Evolutionary conservation across 2,797 vertebrate species (phyloP).

Genomic region (Lacerta viridis): DNA sequence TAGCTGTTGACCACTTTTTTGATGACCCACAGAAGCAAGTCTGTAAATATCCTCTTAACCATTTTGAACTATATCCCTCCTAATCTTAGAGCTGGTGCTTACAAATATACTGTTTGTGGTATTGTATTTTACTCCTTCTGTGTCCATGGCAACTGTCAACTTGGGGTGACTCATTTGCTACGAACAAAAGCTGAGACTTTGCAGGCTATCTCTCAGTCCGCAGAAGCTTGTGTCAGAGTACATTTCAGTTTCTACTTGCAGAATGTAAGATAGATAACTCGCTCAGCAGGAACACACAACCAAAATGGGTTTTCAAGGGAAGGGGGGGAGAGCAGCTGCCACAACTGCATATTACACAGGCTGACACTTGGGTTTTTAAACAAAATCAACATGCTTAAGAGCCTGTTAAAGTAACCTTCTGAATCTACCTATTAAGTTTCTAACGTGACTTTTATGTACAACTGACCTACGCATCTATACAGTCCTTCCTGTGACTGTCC

Average conservation of each 20-base stretch:
- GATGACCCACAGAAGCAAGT: background rate
- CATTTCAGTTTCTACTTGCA: background rate
- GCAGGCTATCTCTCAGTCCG: background rate
- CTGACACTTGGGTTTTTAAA: background rate
- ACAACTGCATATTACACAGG: background rate
- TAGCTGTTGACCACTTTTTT: background rate
- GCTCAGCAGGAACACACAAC: background rate
- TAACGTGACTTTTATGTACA: background rate
- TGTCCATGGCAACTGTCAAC: background rate
- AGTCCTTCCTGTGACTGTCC: background rate
- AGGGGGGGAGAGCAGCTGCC: background rate
- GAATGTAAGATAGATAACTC: background rate
- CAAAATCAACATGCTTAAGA: background rate
- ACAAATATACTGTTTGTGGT: background rate
- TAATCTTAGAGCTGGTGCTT: background rate
- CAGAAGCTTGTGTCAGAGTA: background rate
- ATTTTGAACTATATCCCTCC: background rate
- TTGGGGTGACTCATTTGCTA: conserved; percentile 22
- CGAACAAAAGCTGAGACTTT: conserved; percentile 3
- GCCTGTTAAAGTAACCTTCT: background rate
- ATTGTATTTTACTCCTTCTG: conserved; percentile 12
- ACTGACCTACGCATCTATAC: no score
- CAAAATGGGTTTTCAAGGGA: background rate
- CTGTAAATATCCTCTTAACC: background rate
- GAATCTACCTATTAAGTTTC: background rate